Evolutionary conservation across 2,113 vertebrate species (phyloP).

Genomic region (Amazona guildingii): DNA sequence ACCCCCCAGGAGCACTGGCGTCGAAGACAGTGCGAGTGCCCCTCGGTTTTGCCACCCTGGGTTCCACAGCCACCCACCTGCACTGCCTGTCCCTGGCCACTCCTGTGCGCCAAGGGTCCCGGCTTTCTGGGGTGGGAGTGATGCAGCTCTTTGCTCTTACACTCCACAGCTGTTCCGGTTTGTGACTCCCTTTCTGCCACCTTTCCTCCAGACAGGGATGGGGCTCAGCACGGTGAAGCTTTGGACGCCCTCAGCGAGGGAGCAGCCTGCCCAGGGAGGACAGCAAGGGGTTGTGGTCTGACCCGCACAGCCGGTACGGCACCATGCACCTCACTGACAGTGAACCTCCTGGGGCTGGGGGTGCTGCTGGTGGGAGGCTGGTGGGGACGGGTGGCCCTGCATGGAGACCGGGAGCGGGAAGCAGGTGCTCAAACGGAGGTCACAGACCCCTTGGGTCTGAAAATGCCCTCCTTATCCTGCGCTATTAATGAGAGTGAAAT

Average conservation of each 20-base stretch:
- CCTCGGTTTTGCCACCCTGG: accelerated
- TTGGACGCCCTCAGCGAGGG: neutral
- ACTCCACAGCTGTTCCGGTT: neutral
- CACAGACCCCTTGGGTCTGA: neutral
- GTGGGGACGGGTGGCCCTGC: neutral
- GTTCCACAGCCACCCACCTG: neutral
- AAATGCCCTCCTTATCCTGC: neutral
- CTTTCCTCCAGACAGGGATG: neutral
- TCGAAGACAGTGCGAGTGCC: neutral
- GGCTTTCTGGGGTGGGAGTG: neutral
- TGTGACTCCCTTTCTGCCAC: neutral
- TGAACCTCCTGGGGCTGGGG: neutral
- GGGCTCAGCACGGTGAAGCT: neutral
- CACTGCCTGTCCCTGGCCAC: accelerated
- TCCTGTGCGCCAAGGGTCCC: accelerated
- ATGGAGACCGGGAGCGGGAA: accelerated
- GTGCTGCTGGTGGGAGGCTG: neutral
- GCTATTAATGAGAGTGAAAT: neutral
- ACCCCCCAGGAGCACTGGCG: neutral
- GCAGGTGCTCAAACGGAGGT: neutral
- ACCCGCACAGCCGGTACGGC: neutral
- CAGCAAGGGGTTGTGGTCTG: neutral
- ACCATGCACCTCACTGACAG: neutral
- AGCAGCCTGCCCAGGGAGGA: neutral
- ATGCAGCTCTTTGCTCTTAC: neutral